Conservation (phyloP, 23 tunicate genomes). For the Botrylloides violaceus region DNA sequence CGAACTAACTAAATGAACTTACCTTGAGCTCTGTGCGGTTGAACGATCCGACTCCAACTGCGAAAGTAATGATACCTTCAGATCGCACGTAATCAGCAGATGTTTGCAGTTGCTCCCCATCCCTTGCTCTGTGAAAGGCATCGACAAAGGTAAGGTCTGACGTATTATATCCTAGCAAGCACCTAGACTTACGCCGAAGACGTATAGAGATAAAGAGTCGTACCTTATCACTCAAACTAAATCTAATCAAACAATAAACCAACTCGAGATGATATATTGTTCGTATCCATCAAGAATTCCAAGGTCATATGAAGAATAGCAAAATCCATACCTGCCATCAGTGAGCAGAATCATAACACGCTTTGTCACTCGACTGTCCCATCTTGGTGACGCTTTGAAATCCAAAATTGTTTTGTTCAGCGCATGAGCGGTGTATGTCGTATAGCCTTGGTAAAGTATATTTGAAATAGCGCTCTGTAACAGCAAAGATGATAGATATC, state of each 20-base stretch:
- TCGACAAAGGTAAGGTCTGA: no score
- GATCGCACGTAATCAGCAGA: not conserved
- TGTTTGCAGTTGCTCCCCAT: not conserved
- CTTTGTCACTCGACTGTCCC: not conserved
- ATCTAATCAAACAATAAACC: no score
- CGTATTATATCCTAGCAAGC: no score
- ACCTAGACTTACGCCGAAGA: no score
- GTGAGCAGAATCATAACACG: slow-evolving; percentile 9
- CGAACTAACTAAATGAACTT: no score
- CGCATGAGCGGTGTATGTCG: slow-evolving; percentile 19
- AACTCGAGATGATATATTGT: no score
- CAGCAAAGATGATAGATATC: not conserved
- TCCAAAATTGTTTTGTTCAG: slow-evolving; percentile 24
- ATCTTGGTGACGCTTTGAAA: slow-evolving; percentile 14
- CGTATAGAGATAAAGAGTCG: no score
- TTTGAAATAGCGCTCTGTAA: not conserved
- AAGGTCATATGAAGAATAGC: no score
- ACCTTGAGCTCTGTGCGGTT: not conserved
- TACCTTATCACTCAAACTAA: no score
- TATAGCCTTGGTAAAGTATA: slow-evolving; percentile 7
- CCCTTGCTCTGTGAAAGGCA: not conserved
- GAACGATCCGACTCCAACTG: not conserved
- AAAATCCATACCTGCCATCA: slow-evolving; percentile 14
- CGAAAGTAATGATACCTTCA: not conserved
- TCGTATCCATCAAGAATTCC: no score